A percentile compares a stretch with the other conserved stretches of the same genome.
These are phyloP conservation scores for Gryon sp. DNA, from an alignment of 1,140 invertebrate species.

Conservation along the genomic window DNA sequence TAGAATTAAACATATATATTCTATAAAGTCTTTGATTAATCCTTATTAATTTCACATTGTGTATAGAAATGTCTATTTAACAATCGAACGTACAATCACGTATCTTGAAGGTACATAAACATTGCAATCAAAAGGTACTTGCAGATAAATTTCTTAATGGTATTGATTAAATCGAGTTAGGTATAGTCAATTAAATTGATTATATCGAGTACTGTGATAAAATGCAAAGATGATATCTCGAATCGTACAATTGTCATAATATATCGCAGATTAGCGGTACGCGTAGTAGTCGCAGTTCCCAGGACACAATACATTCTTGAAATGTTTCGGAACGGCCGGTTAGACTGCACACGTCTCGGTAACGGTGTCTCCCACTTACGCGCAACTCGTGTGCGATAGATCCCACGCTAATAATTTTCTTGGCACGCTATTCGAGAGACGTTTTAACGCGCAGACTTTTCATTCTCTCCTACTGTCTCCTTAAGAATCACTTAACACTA, in stretches of 20 bases:
- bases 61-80: not conserved
- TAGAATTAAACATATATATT: no score
- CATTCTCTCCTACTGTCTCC: constrained; percentile 9
- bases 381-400: constrained; percentile 63
- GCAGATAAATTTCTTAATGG: constrained; percentile 16
- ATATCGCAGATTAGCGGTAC: constrained; percentile 60
- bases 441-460: constrained; percentile 36
- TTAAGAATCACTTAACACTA: constrained; percentile 45
- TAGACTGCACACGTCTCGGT: constrained; percentile 66
- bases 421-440: constrained; percentile 44
- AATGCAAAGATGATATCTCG: constrained; percentile 19
- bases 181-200: constrained; percentile 26
- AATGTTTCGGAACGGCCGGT: constrained; percentile 67
- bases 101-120: constrained; percentile 5
- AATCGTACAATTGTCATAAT: constrained; percentile 58
- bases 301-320: constrained; percentile 68
- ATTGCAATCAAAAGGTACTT: not conserved
- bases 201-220: constrained; percentile 11
- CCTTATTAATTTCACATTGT: constrained; percentile 6
- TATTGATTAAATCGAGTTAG: constrained; percentile 14
- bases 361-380: constrained; percentile 63
- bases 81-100: not conserved
- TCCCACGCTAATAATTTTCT: constrained; percentile 67
- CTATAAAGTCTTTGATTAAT: constrained; percentile 11
- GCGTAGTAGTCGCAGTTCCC: constrained; percentile 57